Evolutionary conservation across 37 sponge, comb jelly and placozoan species (phyloP).

Genomic region (Tethya wilhelma): DNA sequence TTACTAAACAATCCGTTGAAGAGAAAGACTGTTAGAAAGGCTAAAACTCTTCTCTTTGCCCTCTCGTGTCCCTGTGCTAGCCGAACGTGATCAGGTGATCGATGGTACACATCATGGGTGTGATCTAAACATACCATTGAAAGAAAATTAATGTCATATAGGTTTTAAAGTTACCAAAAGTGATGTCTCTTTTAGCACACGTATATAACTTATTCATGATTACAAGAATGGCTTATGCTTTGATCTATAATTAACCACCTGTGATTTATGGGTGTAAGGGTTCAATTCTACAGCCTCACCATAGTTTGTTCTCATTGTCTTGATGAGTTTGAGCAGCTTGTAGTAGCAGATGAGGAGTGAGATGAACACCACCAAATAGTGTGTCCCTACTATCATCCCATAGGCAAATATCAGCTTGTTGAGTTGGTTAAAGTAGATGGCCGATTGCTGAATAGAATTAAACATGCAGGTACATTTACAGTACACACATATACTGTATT

Average conservation of each 20-base stretch:
- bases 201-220: too few species aligned
- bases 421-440: not conserved
- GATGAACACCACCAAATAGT: conserved; percentile 37
- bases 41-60: conserved; percentile 32
- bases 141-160: too few species aligned
- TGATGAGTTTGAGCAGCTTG: conserved; percentile 30
- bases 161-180: too few species aligned
- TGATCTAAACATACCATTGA: too few species aligned
- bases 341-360: conserved; percentile 17
- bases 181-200: too few species aligned
- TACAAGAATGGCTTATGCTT: too few species aligned
- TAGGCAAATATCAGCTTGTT: conserved; percentile 8
- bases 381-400: conserved; percentile 4
- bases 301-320: not conserved
- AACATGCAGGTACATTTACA: not conserved
- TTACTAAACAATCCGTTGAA: conserved; percentile 41
- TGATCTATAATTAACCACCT: too few species aligned
- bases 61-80: conserved; percentile 7
- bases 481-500: not conserved
- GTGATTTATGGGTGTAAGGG: too few species aligned
- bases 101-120: not conserved
- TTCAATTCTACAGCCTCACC: not conserved
- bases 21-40: conserved; percentile 18
- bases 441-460: conserved; percentile 3
- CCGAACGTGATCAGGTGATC: too few species aligned